Evolutionary conservation across 2,113 vertebrate species (phyloP).

Genomic region (Scartelaos histophorus): DNA sequence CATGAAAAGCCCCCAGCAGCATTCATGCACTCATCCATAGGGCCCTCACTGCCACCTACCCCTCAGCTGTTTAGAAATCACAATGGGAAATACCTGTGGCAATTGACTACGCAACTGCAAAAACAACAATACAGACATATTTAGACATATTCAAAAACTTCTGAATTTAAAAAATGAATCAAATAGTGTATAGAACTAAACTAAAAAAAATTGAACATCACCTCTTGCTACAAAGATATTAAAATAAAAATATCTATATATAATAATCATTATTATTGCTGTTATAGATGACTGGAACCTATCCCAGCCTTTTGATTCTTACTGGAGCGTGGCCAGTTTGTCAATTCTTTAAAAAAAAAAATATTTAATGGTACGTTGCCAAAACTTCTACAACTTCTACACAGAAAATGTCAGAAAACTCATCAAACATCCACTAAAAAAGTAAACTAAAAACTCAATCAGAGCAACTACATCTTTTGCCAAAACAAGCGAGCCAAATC

Average conservation of each 20-base stretch:
- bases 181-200: too few relatives aligned
- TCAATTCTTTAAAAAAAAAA: background rate
- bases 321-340: background rate
- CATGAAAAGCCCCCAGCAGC: conserved; percentile 44
- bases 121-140: too few relatives aligned
- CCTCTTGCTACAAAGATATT: too few relatives aligned
- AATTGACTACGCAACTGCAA: conserved; percentile 33
- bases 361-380: background rate
- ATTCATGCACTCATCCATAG: conserved; percentile 38
- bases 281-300: background rate
- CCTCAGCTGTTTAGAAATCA: conserved; percentile 2
- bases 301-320: background rate
- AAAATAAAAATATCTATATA: too few relatives aligned
- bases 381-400: too few relatives aligned
- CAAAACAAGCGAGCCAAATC: background rate
- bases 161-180: too few relatives aligned
- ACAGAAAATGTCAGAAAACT: too few relatives aligned
- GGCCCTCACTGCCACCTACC: conserved; percentile 15
- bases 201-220: too few relatives aligned
- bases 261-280: background rate
- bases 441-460: background rate
- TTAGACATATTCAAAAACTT: too few relatives aligned
- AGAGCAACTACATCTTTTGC: background rate
- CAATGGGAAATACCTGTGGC: conserved; percentile 69
- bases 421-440: background rate